These are phyloP conservation scores for Sarcoramphus papa DNA, from an alignment of 2,797 vertebrate genomes.

Conservation along the genomic window DNA sequence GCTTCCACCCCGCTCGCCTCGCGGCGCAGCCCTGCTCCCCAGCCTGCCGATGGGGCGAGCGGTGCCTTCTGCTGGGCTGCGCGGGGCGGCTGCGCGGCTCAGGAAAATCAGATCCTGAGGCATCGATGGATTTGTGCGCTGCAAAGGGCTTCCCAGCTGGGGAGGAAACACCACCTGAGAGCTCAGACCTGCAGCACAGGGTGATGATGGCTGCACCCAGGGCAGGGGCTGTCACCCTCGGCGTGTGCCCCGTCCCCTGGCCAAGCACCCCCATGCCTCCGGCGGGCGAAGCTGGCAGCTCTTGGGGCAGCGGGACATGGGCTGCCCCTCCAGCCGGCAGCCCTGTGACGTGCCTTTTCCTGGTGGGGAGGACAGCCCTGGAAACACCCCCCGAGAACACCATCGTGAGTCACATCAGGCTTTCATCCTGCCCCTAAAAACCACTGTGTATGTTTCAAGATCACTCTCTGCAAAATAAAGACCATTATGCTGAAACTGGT, in stretches of 20 bases:
- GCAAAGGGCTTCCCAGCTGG: neutral
- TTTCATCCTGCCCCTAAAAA: neutral
- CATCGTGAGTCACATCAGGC: neutral
- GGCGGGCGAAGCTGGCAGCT: rapidly evolving
- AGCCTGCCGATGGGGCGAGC: rapidly evolving
- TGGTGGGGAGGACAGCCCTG: neutral
- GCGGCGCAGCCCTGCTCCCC: neutral
- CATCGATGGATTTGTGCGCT: neutral
- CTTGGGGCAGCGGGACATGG: rapidly evolving
- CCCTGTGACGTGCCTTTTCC: neutral
- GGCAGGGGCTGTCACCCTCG: neutral
- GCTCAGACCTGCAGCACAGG: neutral
- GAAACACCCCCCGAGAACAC: neutral
- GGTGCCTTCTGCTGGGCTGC: neutral
- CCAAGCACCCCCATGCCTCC: neutral
- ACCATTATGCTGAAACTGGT: neutral
- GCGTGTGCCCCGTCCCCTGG: rapidly evolving
- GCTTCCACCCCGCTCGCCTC: rapidly evolving
- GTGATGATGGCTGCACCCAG: neutral
- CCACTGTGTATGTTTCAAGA: neutral
- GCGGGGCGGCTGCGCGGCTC: rapidly evolving
- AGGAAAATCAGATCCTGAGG: neutral
- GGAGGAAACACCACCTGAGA: rapidly evolving
- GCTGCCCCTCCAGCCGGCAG: neutral
- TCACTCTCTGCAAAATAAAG: neutral